phyloP scores from a whole-genome alignment of 2,888 invertebrate genomes.

The Griposia aprilina region DNA sequence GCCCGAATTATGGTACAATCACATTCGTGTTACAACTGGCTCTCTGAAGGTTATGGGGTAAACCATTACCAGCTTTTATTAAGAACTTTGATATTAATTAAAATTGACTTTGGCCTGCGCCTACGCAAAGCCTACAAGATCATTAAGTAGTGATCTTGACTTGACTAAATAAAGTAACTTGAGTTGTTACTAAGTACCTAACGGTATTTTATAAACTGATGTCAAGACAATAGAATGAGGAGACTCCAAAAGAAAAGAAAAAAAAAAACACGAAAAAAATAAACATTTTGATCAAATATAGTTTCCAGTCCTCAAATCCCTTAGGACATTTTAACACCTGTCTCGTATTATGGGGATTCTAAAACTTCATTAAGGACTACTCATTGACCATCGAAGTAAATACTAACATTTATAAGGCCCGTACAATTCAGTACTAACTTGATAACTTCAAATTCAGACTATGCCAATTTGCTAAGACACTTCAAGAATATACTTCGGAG shows the following conservation, averaged over 20 bases:
- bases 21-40: constrained; percentile 62
- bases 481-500: constrained; percentile 63
- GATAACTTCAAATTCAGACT: constrained; percentile 62
- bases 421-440: constrained; percentile 60
- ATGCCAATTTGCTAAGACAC: constrained; percentile 70
- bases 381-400: constrained; percentile 43
- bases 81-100: neutral
- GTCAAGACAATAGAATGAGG: neutral
- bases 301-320: neutral
- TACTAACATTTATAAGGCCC: constrained; percentile 70
- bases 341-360: neutral
- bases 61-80: constrained; percentile 21
- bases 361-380: constrained; percentile 12
- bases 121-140: constrained; percentile 14
- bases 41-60: constrained; percentile 22
- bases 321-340: neutral
- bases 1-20: constrained; percentile 77
- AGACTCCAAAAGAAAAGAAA: neutral
- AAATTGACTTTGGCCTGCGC: constrained; percentile 19
- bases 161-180: neutral
- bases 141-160: neutral
- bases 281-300: neutral
- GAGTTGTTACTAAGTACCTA: neutral
- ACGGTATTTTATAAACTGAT: neutral
- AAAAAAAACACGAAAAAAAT: neutral